A percentile compares a stretch with the other conserved stretches of the same genome.
Conservation (phyloP, 1,140 invertebrate genomes). For the Chelonus insularis region DNA sequence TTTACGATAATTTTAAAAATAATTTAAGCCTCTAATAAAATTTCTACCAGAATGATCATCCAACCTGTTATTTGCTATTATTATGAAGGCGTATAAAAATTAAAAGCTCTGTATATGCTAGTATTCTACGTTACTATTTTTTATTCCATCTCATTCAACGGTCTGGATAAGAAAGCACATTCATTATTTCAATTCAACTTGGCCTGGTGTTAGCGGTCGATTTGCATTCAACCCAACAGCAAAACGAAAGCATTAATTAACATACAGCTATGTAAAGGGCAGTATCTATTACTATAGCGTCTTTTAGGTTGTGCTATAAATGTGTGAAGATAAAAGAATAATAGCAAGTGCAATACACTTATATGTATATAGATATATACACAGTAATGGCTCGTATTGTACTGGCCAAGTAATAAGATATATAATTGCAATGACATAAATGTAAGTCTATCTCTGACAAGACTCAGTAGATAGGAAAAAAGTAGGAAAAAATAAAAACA, state of each 20-base stretch:
- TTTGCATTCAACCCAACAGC: constrained; percentile 20
- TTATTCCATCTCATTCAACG: too few relatives aligned
- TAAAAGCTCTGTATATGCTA: too few relatives aligned
- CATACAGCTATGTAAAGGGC: constrained; percentile 19
- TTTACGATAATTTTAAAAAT: too few relatives aligned
- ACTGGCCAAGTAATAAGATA: too few relatives aligned
- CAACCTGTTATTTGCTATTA: too few relatives aligned
- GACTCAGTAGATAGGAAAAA: not conserved
- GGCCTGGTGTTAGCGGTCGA: not conserved
- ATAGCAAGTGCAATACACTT: not conserved
- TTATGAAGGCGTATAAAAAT: too few relatives aligned
- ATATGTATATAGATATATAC: not conserved
- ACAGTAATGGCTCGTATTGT: not conserved
- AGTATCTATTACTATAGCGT: not conserved
- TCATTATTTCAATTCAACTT: constrained; percentile 22
- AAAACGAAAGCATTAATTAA: constrained; percentile 17
- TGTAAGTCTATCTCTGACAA: too few relatives aligned
- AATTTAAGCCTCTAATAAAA: too few relatives aligned
- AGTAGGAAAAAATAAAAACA: not conserved
- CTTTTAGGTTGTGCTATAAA: not conserved
- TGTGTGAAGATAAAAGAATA: not conserved
- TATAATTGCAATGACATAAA: too few relatives aligned
- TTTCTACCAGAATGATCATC: too few relatives aligned
- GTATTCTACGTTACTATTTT: too few relatives aligned
- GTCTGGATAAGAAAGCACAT: constrained; percentile 27